Evolutionary conservation across 2,113 vertebrate genomes (phyloP).

Genomic region (Colaptes auratus): DNA sequence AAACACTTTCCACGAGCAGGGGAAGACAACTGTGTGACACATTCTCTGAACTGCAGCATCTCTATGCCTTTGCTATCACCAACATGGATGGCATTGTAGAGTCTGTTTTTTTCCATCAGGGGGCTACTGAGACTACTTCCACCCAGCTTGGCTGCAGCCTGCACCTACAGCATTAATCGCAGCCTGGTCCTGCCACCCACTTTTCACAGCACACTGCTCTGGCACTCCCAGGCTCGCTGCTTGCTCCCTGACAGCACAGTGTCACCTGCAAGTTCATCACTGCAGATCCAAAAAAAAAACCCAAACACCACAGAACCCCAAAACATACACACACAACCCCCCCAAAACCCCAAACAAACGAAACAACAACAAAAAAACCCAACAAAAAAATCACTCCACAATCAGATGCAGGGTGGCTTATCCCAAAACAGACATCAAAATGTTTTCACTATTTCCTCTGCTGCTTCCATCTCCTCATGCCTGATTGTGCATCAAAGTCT

Average conservation of each 20-base stretch:
- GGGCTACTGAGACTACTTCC: background rate
- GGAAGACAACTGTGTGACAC: rapidly evolving
- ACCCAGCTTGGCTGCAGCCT: background rate
- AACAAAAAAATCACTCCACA: background rate
- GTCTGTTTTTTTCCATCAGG: background rate
- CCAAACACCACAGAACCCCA: too few species aligned
- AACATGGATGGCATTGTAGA: background rate
- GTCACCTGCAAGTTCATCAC: background rate
- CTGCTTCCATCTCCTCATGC: background rate
- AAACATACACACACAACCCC: too few species aligned
- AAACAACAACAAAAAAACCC: too few species aligned
- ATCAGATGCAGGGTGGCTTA: background rate
- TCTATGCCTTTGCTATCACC: background rate
- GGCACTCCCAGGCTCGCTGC: background rate
- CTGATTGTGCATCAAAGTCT: background rate
- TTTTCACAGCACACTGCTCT: rapidly evolving
- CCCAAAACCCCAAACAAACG: too few species aligned
- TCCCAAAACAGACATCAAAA: background rate
- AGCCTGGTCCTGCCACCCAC: background rate
- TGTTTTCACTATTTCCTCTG: background rate
- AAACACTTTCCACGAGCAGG: rapidly evolving
- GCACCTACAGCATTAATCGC: rapidly evolving
- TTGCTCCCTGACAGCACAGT: rapidly evolving
- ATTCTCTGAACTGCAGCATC: background rate
- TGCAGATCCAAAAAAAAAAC: background rate